These are phyloP conservation scores for Masnerella sp. DNA, from an alignment of 2,888 invertebrate species.

Conservation along the genomic window DNA sequence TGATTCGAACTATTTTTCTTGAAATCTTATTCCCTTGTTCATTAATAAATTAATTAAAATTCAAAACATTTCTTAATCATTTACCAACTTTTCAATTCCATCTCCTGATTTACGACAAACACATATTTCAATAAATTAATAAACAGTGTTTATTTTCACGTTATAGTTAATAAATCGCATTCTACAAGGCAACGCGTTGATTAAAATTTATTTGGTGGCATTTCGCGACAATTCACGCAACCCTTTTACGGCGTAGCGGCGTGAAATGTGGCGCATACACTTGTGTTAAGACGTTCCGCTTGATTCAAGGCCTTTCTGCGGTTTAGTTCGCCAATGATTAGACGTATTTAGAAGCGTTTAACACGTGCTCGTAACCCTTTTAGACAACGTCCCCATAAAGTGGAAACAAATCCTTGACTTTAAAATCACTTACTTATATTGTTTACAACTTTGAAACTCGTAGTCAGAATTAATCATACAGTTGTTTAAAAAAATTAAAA, in stretches of 20 bases:
- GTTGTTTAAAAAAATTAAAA: no score
- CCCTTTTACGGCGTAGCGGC: conserved; percentile 50
- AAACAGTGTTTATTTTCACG: conserved; percentile 9
- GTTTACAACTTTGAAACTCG: no score
- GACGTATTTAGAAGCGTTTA: conserved; percentile 49
- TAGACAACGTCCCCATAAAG: conserved; percentile 17
- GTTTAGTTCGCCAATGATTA: conserved; percentile 43
- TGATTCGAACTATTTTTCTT: no score
- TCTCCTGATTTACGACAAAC: neutral
- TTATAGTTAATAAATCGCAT: conserved; percentile 43
- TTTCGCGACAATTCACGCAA: conserved; percentile 41
- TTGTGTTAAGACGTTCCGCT: conserved; percentile 47
- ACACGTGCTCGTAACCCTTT: conserved; percentile 46
- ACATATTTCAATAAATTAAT: conserved; percentile 21
- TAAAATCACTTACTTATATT: no score
- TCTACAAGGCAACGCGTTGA: conserved; percentile 28
- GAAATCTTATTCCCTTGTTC: neutral
- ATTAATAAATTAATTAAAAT: no score
- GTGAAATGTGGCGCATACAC: conserved; percentile 48
- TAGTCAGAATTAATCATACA: no score
- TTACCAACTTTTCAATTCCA: neutral
- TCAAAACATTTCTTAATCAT: no score
- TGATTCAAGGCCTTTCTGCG: conserved; percentile 46
- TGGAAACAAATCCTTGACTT: conserved; percentile 46
- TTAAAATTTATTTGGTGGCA: conserved; percentile 43